Conservation (phyloP, 1,140 invertebrate genomes). For the Euura lappo region DNA sequence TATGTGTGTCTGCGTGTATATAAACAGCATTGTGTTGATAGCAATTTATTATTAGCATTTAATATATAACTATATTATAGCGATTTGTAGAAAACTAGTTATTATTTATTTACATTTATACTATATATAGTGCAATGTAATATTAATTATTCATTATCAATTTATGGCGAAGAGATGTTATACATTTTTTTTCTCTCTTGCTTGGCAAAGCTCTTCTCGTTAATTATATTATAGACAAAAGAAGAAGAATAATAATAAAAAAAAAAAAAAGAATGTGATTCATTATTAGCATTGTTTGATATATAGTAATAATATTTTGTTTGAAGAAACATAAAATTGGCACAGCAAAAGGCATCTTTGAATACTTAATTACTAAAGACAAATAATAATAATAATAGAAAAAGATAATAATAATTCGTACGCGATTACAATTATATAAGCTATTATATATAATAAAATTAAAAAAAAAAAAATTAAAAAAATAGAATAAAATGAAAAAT, state of each 20-base stretch:
- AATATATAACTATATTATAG: too few relatives aligned
- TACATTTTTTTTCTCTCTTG: too few relatives aligned
- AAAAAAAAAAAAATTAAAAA: slow-evolving; percentile 27
- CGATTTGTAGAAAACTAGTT: too few relatives aligned
- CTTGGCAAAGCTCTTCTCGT: neutral
- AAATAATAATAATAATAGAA: neutral
- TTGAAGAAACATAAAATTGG: slow-evolving; percentile 33
- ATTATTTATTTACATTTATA: too few relatives aligned
- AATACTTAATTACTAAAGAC: neutral
- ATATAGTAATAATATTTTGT: neutral
- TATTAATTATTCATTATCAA: too few relatives aligned
- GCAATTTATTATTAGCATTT: neutral
- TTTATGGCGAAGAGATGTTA: too few relatives aligned
- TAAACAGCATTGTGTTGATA: neutral
- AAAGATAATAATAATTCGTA: too few relatives aligned
- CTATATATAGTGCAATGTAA: too few relatives aligned
- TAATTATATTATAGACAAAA: slow-evolving; percentile 9
- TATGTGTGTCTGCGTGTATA: neutral
- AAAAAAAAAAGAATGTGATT: neutral
- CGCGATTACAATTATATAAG: too few relatives aligned
- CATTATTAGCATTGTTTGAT: too few relatives aligned
- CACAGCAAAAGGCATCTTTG: slow-evolving; percentile 28
- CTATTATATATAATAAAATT: neutral
- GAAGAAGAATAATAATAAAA: neutral
- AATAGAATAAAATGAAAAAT: too few relatives aligned